Conservation (phyloP, 2,113 vertebrate genomes). For the Mirounga angustirostris region DNA sequence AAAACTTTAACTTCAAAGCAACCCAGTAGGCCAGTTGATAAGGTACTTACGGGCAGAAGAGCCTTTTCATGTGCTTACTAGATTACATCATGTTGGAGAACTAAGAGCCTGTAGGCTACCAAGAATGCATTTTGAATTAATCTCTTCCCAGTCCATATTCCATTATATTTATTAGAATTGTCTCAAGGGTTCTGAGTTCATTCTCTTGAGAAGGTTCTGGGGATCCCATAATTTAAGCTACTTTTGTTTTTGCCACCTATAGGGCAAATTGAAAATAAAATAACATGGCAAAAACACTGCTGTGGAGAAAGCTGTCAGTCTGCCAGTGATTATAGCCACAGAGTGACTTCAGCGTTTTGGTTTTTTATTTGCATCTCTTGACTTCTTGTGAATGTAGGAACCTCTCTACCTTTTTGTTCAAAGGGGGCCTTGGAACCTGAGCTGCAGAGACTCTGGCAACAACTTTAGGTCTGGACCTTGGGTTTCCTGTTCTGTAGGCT, state of each 20-base stretch:
- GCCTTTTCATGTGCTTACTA: background rate
- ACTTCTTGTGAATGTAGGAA: background rate
- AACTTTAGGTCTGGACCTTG: background rate
- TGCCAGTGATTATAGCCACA: no score
- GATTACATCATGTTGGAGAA: background rate
- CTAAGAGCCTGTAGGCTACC: background rate
- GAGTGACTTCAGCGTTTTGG: no score
- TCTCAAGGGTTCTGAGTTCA: background rate
- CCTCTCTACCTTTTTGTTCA: background rate
- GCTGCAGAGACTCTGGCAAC: background rate
- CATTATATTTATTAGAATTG: conserved; percentile 11
- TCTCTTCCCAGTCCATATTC: background rate
- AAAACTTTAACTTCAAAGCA: background rate
- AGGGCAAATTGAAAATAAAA: background rate
- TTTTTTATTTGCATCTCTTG: background rate
- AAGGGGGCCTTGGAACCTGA: background rate
- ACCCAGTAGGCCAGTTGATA: background rate
- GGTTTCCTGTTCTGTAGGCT: background rate
- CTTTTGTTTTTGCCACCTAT: background rate
- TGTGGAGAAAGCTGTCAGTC: background rate
- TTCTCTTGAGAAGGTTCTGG: background rate
- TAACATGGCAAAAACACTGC: background rate
- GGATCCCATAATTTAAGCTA: background rate
- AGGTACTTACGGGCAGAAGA: background rate
- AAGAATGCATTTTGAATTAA: conserved; percentile 6